Evolutionary conservation across 2,888 invertebrate genomes (phyloP).

Genomic region (Tipula confusa): DNA sequence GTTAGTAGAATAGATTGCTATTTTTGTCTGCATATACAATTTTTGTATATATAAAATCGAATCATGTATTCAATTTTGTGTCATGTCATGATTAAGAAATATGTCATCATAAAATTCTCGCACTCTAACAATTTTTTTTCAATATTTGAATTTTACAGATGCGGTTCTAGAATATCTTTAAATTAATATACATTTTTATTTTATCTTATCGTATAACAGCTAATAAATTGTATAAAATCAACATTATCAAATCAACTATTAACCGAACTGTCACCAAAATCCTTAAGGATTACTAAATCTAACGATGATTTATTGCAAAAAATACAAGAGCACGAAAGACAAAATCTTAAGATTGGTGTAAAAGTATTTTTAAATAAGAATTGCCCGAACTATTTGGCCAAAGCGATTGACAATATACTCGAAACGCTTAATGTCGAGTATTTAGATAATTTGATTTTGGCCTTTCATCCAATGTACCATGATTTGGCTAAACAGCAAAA

Average conservation of each 20-base stretch:
- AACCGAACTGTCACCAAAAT: not conserved
- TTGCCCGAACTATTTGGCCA: conserved; percentile 59
- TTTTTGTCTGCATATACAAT: not conserved
- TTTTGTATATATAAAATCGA: not conserved
- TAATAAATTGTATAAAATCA: conserved; percentile 60
- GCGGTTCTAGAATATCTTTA: not conserved
- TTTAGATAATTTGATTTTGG: conserved; percentile 78
- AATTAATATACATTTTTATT: not conserved
- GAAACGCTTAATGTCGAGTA: conserved; percentile 63
- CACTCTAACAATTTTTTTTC: not conserved
- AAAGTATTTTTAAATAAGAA: conserved; percentile 77
- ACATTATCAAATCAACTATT: conserved; percentile 49
- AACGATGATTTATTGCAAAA: conserved; percentile 60
- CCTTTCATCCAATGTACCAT: conserved; percentile 58
- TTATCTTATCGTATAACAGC: conserved; percentile 45
- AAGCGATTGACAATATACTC: conserved; percentile 71
- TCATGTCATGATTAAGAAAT: not conserved
- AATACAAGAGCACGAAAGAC: conserved; percentile 65
- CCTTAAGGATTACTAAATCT: not conserved
- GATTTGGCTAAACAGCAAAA: conserved; percentile 34
- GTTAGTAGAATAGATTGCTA: not conserved
- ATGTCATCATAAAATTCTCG: not conserved
- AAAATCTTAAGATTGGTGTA: conserved; percentile 76
- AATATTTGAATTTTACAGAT: not conserved
- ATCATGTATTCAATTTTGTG: not conserved